Evolutionary conservation across 2,797 vertebrate genomes (phyloP).

Genomic region (Graptemys geographica): DNA sequence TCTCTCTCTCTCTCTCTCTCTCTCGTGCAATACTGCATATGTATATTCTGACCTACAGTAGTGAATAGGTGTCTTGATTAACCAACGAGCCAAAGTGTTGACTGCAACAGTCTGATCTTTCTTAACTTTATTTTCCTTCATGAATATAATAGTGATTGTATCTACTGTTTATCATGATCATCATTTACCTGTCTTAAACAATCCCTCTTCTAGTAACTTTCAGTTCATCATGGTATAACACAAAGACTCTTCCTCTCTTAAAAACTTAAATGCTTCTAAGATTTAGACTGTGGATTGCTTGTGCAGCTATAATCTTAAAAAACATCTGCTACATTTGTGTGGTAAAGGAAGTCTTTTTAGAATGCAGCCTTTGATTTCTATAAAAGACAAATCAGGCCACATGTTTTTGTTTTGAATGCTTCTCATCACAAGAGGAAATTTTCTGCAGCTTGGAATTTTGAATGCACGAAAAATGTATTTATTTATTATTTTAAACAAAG

Average conservation of each 20-base stretch:
- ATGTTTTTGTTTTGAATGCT: slow-evolving; percentile 84
- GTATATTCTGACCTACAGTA: slow-evolving; percentile 55
- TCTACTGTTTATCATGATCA: slow-evolving; percentile 55
- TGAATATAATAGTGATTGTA: slow-evolving; percentile 68
- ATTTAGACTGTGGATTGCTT: slow-evolving; percentile 75
- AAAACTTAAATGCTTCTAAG: slow-evolving; percentile 78
- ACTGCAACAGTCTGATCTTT: slow-evolving; percentile 9
- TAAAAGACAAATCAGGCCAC: slow-evolving; percentile 84
- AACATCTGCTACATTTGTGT: slow-evolving; percentile 87
- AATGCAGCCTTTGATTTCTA: slow-evolving; percentile 85
- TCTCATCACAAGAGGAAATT: slow-evolving; percentile 85
- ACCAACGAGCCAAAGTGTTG: slow-evolving; percentile 11
- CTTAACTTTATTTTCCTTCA: slow-evolving; percentile 70
- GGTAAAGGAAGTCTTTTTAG: slow-evolving; percentile 80
- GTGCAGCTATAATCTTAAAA: slow-evolving; percentile 80
- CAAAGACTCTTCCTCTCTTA: slow-evolving; percentile 78
- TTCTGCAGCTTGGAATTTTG: slow-evolving; percentile 83
- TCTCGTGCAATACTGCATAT: background rate
- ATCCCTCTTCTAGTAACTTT: slow-evolving; percentile 60
- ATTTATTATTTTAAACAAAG: slow-evolving; percentile 80
- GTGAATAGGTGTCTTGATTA: slow-evolving; percentile 68
- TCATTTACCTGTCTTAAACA: slow-evolving; percentile 64
- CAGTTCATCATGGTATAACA: slow-evolving; percentile 58
- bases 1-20: background rate
- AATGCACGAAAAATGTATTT: slow-evolving; percentile 80